Percentiles rank a stretch among this genome's conserved stretches.
These are phyloP conservation scores for Eciton burchellii DNA, from an alignment of 1,140 invertebrate species.

Conservation along the genomic window DNA sequence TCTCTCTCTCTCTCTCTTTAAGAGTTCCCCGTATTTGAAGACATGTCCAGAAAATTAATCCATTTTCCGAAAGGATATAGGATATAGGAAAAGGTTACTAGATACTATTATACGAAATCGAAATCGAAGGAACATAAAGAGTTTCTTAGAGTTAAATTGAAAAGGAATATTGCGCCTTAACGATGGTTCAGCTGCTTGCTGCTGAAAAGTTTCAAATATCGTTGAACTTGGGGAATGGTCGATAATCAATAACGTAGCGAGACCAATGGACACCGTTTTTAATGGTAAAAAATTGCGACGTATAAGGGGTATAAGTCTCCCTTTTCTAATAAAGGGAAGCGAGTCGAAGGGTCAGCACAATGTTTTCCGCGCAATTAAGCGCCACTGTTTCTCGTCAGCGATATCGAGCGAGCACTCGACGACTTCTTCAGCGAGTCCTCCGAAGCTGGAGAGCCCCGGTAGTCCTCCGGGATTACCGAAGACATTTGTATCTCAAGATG, in stretches of 20 bases:
- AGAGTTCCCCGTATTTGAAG: too few species aligned
- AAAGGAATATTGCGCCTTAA: background rate
- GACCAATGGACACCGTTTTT: background rate
- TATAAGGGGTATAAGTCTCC: background rate
- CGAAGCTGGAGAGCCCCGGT: constrained; percentile 34
- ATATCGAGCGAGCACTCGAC: constrained; percentile 63
- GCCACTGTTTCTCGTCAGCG: constrained; percentile 65
- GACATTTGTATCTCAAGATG: constrained; percentile 52
- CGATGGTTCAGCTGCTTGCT: background rate
- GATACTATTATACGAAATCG: background rate
- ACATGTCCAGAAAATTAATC: too few species aligned
- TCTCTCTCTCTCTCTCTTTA: too few species aligned
- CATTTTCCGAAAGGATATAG: too few species aligned
- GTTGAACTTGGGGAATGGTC: background rate
- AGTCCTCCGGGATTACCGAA: constrained; percentile 41
- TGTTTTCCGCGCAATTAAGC: constrained; percentile 65
- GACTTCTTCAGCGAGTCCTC: constrained; percentile 41
- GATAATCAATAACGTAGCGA: constrained; percentile 9
- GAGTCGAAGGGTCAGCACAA: background rate
- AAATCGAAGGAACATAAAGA: background rate
- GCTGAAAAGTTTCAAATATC: background rate
- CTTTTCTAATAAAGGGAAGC: background rate
- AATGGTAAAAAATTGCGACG: constrained; percentile 8
- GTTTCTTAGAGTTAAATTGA: background rate
- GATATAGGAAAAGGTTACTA: too few species aligned